A percentile compares a stretch with the other conserved stretches of the same genome.
Evolutionary conservation across 2,797 vertebrate genomes (phyloP).

Genomic region (Danio kyathit): DNA sequence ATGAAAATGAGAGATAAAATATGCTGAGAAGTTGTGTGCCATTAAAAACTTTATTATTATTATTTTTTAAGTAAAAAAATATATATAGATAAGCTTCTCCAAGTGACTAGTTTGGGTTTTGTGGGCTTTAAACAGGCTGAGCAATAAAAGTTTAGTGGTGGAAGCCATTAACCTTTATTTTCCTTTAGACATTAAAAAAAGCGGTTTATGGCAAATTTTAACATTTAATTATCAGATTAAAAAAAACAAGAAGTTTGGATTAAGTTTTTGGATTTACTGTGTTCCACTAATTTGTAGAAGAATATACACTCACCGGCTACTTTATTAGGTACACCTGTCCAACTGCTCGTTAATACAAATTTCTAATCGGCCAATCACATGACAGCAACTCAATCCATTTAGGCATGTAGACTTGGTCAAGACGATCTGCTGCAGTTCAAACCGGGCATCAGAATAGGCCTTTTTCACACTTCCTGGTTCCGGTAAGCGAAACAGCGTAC

Average conservation of each 20-base stretch:
- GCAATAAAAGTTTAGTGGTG: not conserved
- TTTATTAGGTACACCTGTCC: too few species aligned
- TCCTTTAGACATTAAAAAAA: not conserved
- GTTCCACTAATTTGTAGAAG: not conserved
- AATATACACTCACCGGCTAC: too few species aligned
- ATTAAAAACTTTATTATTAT: not conserved
- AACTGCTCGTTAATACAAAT: too few species aligned
- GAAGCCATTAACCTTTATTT: not conserved
- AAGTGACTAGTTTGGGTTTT: not conserved
- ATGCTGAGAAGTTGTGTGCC: not conserved
- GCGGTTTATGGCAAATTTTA: not conserved
- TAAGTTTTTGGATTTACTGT: not conserved
- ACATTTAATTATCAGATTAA: not conserved
- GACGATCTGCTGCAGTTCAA: too few species aligned
- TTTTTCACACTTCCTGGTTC: too few species aligned
- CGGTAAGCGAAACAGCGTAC: too few species aligned
- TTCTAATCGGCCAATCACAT: too few species aligned
- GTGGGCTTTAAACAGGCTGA: not conserved
- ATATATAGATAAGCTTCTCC: not conserved
- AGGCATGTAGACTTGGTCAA: too few species aligned
- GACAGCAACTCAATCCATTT: too few species aligned
- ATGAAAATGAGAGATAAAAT: slow-evolving; percentile 3
- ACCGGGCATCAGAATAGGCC: too few species aligned
- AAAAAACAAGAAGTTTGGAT: too few species aligned
- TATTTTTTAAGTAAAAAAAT: not conserved